Evolutionary conservation across 2,797 vertebrate species (phyloP), one percentile per base, ranked within the genome.

Genomic region (Pitangus sulphuratus): DNA sequence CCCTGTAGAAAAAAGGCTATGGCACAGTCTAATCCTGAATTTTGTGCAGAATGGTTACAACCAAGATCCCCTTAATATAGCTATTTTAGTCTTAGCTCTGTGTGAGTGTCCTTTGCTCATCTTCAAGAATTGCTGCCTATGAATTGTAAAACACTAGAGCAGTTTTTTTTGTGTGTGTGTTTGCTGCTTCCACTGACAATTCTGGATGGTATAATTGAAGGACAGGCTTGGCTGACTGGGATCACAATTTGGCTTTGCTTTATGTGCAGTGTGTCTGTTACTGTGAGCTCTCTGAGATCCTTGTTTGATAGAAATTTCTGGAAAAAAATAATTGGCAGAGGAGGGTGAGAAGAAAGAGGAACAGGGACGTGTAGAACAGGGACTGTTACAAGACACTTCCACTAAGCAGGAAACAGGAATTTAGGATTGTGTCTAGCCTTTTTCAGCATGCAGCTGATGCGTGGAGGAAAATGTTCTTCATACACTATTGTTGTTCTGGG

Each of bases 41-140:
- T 84, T 57, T 40, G 60, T 79, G 69, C 74, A 86, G 48, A 87
- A 87, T 57, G 54, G 54, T 71, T 85, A 86, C 39, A 92, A 92
- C 42, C 57, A 62, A 54, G 75, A 92, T 87, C 76, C 75, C 72
- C 80, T 85, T 93, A 89, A 87, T 80, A 71, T 30, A 75, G 68
- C 75, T 89, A 42, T 74, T 89, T 93, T 61, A 92, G 71, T 65
- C n/a, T 71, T 48, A 93, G 72, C 0, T 0, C 80, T 90, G 56
- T 45, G 42, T 0, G 11, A 87, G 70, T 60, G 66, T 48, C 91
- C 80, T 80, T 85, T 71, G 48, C 60, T 93, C 33, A 33, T 51
- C 77, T 86, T 65, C 60, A 81, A 89, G 65, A 87, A 89, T 7
- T 44, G 45, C 78, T 64, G 69, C n/a, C 78, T 62, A 25, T 69